phyloP scores from a whole-genome alignment of 2,113 vertebrate species.

The Cromileptes altivelis region DNA sequence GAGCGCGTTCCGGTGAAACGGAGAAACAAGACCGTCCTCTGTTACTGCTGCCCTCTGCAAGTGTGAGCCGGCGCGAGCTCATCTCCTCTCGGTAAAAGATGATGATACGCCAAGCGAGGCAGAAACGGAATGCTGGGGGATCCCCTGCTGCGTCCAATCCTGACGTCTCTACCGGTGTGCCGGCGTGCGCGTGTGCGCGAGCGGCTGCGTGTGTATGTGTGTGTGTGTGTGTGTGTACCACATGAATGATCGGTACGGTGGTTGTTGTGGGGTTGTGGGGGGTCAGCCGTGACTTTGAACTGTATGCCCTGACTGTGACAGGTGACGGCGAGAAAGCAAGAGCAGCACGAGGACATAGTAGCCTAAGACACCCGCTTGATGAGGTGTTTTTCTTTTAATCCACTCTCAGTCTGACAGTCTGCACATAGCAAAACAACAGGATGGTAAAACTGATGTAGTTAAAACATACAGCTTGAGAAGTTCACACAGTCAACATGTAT shows the following conservation, averaged over 20 bases:
- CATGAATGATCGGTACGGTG: neutral
- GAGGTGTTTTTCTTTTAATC: neutral
- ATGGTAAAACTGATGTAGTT: neutral
- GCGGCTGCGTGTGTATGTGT: constrained; percentile 5
- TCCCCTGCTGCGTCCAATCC: constrained; percentile 81
- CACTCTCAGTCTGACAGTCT: neutral
- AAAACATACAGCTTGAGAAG: neutral
- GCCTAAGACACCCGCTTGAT: constrained; percentile 1
- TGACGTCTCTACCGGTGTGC: constrained; percentile 65
- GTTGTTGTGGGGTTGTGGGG: constrained; percentile 13
- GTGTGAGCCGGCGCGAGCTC: constrained; percentile 62
- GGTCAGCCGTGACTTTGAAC: constrained; percentile 62
- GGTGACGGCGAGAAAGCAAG: constrained; percentile 32
- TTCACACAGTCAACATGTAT: neutral
- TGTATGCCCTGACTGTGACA: constrained; percentile 38
- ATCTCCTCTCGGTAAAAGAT: constrained; percentile 69
- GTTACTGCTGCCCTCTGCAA: constrained; percentile 53
- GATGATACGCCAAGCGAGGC: constrained; percentile 73
- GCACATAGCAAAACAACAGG: neutral
- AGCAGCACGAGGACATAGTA: neutral
- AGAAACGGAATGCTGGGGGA: constrained; percentile 71
- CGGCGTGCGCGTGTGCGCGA: constrained; percentile 15
- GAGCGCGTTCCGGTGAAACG: constrained; percentile 21
- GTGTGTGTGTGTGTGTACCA: neutral
- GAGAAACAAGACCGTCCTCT: constrained; percentile 36